A percentile compares a stretch with the other conserved stretches of the same genome.
Evolutionary conservation across 1,140 invertebrate species (phyloP).

Genomic region (Drosophila athabasca): DNA sequence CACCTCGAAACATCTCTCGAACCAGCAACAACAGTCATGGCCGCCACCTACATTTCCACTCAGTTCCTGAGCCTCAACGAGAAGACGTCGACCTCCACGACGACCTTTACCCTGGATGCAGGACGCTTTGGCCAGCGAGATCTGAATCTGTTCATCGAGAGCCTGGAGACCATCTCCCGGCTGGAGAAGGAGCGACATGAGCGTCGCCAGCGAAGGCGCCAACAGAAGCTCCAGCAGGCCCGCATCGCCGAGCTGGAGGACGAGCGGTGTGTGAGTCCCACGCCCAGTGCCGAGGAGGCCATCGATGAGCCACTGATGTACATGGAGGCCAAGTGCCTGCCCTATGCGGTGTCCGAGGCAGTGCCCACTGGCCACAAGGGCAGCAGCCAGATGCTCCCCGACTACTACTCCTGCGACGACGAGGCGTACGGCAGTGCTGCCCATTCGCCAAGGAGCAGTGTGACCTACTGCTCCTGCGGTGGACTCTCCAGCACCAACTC

Average conservation of each 20-base stretch:
- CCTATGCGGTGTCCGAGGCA: conserved; percentile 45
- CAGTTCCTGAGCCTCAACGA: conserved; percentile 41
- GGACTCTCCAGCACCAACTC: conserved; percentile 33
- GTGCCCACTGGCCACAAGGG: background rate
- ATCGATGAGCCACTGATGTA: conserved; percentile 59
- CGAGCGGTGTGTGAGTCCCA: conserved; percentile 48
- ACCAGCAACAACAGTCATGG: conserved; percentile 30
- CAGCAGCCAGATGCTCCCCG: background rate
- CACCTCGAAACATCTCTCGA: background rate
- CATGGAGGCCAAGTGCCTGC: conserved; percentile 68
- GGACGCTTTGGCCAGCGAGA: conserved; percentile 48
- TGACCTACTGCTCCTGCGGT: conserved; percentile 58
- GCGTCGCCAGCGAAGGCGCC: conserved; percentile 34
- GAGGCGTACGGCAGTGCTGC: conserved; percentile 62
- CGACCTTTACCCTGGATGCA: conserved; percentile 59
- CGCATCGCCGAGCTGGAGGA: conserved; percentile 43
- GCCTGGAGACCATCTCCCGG: conserved; percentile 65
- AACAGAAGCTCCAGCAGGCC: conserved; percentile 29
- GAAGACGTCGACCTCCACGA: conserved; percentile 5
- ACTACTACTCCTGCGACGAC: conserved; percentile 56
- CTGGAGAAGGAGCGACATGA: conserved; percentile 59
- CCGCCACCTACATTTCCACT: conserved; percentile 36
- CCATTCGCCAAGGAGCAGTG: conserved; percentile 56
- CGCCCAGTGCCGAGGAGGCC: conserved; percentile 59
- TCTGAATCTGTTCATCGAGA: conserved; percentile 62